Evolutionary conservation across 2,888 invertebrate species (phyloP).

Genomic region (Pilophorus perplexus): DNA sequence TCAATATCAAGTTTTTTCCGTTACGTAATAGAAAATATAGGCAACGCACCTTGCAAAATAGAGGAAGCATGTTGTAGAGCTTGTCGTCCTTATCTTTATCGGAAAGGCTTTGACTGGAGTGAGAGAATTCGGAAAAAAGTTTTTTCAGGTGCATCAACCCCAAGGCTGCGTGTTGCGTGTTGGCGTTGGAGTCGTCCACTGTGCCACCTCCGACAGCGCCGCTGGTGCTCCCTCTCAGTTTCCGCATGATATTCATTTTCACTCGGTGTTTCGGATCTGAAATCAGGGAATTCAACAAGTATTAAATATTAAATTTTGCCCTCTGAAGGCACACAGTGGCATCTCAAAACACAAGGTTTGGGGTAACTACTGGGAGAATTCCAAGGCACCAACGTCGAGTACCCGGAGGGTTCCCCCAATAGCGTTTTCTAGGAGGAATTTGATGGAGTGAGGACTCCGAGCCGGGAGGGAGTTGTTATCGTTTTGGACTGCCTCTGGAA

Average conservation of each 20-base stretch:
- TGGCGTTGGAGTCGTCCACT: constrained; percentile 60
- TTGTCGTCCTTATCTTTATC: constrained; percentile 87
- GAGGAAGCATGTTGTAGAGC: constrained; percentile 93
- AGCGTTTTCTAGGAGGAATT: too few relatives aligned
- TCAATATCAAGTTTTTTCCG: too few relatives aligned
- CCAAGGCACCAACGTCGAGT: too few relatives aligned
- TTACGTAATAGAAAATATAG: background rate
- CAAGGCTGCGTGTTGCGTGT: constrained; percentile 78
- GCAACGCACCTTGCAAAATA: constrained; percentile 92
- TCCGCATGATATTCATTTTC: constrained; percentile 87
- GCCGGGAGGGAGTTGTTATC: too few relatives aligned
- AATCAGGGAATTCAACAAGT: background rate
- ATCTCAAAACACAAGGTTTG: too few relatives aligned
- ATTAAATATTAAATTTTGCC: background rate
- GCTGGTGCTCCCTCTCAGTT: constrained; percentile 68
- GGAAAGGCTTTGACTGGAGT: constrained; percentile 76
- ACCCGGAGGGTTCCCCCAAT: too few relatives aligned
- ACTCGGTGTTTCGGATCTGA: background rate
- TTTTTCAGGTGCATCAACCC: constrained; percentile 95
- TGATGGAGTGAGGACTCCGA: too few relatives aligned
- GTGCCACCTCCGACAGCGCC: constrained; percentile 57
- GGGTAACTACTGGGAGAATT: too few relatives aligned
- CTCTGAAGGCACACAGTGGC: too few relatives aligned
- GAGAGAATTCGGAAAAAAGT: constrained; percentile 90
- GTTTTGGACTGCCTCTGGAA: too few relatives aligned